Percentiles rank a stretch among this genome's conserved stretches.
Evolutionary conservation across 2,888 invertebrate species (phyloP).

Genomic region (Sarcophaga subvicina): DNA sequence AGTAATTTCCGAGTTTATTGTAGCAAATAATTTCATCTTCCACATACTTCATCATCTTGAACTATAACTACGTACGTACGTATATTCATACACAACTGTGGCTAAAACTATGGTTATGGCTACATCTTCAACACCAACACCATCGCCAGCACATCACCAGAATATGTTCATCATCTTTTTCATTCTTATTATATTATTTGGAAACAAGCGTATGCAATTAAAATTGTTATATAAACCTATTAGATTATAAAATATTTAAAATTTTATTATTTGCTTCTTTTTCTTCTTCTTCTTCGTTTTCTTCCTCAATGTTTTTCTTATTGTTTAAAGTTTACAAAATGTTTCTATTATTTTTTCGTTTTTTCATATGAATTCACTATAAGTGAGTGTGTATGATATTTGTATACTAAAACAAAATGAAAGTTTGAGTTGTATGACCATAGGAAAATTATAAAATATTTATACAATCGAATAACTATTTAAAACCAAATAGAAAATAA

Average conservation of each 20-base stretch:
- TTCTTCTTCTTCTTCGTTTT: slow-evolving; percentile 44
- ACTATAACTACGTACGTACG: not conserved
- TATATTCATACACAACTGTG: not conserved
- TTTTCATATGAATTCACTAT: too few species aligned
- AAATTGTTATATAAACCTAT: slow-evolving; percentile 68
- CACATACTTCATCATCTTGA: slow-evolving; percentile 58
- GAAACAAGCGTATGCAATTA: slow-evolving; percentile 69
- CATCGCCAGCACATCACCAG: not conserved
- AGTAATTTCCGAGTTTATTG: slow-evolving; percentile 72
- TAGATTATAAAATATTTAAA: slow-evolving; percentile 65
- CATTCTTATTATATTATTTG: slow-evolving; percentile 6
- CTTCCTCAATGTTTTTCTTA: slow-evolving; percentile 27
- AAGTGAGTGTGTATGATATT: not conserved
- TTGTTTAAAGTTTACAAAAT: not conserved
- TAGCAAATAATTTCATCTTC: slow-evolving; percentile 72
- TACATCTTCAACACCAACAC: not conserved
- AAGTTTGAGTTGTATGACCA: slow-evolving; percentile 49
- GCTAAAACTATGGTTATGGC: not conserved
- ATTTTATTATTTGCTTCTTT: slow-evolving; percentile 45
- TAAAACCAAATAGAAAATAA: not conserved
- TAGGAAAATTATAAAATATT: slow-evolving; percentile 46
- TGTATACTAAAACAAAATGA: slow-evolving; percentile 22
- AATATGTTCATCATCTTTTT: slow-evolving; percentile 42
- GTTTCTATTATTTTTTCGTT: not conserved
- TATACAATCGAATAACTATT: not conserved